Conservation (phyloP, 2,113 vertebrate species). For the Phycodurus eques region DNA sequence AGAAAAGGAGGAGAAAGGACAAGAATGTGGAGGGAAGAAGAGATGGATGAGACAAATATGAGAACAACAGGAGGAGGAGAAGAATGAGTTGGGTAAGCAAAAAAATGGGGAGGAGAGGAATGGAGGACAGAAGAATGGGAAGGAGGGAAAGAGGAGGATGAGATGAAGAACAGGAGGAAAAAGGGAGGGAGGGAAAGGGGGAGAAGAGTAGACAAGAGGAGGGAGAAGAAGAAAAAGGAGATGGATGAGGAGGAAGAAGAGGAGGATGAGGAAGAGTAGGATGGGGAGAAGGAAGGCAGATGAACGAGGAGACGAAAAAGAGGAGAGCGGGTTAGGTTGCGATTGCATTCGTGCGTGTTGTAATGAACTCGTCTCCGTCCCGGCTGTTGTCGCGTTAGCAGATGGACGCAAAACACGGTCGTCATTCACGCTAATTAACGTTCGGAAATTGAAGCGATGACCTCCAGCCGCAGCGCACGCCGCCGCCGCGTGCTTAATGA, state of each 20-base stretch:
- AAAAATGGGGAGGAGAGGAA: neutral
- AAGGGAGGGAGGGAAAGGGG: neutral
- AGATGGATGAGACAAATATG: neutral
- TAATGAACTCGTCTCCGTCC: too few relatives aligned
- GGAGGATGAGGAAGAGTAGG: neutral
- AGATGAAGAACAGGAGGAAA: neutral
- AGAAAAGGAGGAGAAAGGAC: neutral
- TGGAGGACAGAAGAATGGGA: neutral
- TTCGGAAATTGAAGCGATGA: slow-evolving; percentile 48
- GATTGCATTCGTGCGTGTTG: slow-evolving; percentile 9
- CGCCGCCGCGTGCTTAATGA: neutral
- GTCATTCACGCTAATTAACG: slow-evolving; percentile 51
- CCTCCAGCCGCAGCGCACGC: neutral
- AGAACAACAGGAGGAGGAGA: neutral
- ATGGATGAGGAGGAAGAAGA: neutral
- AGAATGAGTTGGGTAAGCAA: too few relatives aligned
- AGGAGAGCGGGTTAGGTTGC: neutral
- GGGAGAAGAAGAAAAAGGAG: neutral
- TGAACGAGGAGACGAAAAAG: neutral
- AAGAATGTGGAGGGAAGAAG: too few relatives aligned
- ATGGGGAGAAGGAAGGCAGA: too few relatives aligned
- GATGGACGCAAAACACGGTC: slow-evolving; percentile 53
- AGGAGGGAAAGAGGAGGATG: too few relatives aligned
- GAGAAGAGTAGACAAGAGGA: neutral
- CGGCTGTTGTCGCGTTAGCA: slow-evolving; percentile 33